Evolutionary conservation across 2,888 invertebrate species (phyloP).

Genomic region (Stenoptilia bipunctidactyla): DNA sequence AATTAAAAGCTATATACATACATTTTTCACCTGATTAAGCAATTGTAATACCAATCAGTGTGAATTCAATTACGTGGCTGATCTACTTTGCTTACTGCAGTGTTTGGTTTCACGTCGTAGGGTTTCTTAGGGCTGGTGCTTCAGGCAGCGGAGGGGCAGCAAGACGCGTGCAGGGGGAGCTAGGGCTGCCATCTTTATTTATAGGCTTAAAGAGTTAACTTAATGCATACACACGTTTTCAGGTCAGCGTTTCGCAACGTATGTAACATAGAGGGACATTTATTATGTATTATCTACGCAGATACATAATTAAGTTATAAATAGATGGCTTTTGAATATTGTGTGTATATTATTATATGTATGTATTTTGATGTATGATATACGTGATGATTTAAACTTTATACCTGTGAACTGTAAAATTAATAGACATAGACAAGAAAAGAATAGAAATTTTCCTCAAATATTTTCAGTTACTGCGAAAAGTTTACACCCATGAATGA

Average conservation of each 20-base stretch:
- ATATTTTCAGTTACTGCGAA: too few relatives aligned
- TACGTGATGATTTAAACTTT: too few relatives aligned
- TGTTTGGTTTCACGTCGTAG: constrained; percentile 37
- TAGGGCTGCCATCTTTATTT: constrained; percentile 5
- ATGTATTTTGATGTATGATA: too few relatives aligned
- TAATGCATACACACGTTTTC: not conserved
- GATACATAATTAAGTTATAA: too few relatives aligned
- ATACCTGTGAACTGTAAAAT: too few relatives aligned
- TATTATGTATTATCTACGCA: too few relatives aligned
- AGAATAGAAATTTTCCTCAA: too few relatives aligned
- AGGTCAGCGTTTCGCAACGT: not conserved
- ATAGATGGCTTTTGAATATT: too few relatives aligned
- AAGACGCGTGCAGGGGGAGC: constrained; percentile 14
- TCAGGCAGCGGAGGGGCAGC: constrained; percentile 7
- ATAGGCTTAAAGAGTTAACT: constrained; percentile 1
- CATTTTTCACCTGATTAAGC: constrained; percentile 42
- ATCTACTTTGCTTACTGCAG: constrained; percentile 53
- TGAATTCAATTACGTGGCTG: constrained; percentile 61
- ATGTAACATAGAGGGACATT: not conserved
- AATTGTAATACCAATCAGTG: constrained; percentile 59
- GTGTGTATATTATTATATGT: not conserved
- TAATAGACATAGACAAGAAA: too few relatives aligned
- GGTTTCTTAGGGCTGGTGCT: not conserved
- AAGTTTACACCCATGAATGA: too few relatives aligned
- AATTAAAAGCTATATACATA: too few relatives aligned